phyloP scores from a whole-genome alignment of 2,888 invertebrate species.

The Apantesis nais region DNA sequence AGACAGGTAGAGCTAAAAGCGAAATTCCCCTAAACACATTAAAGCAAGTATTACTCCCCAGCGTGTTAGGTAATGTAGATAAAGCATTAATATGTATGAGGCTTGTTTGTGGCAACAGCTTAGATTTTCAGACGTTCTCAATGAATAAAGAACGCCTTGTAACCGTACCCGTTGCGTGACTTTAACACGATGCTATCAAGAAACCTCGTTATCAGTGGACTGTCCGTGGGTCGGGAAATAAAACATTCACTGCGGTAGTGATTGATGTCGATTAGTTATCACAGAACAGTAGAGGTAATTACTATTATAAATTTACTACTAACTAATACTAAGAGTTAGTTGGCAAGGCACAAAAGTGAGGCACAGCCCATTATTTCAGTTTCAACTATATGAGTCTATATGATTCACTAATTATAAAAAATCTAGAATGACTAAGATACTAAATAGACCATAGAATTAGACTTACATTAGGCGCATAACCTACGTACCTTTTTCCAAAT shows the following conservation, averaged over 20 bases:
- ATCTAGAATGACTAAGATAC: too few species aligned
- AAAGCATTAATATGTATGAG: constrained; percentile 83
- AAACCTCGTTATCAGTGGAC: constrained; percentile 67
- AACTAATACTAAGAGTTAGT: background rate
- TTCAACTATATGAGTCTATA: too few species aligned
- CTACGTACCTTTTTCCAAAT: background rate
- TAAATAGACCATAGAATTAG: background rate
- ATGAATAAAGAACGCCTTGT: constrained; percentile 72
- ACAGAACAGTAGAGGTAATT: background rate
- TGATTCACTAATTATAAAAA: too few species aligned
- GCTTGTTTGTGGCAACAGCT: constrained; percentile 74
- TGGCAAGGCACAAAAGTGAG: background rate
- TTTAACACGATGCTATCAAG: constrained; percentile 63
- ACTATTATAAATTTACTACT: background rate
- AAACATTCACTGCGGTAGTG: constrained; percentile 61
- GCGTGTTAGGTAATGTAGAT: constrained; percentile 75
- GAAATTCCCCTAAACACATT: constrained; percentile 74
- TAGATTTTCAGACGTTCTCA: constrained; percentile 73
- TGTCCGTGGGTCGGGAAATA: constrained; percentile 68
- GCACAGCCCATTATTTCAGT: background rate
- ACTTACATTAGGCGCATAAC: too few species aligned
- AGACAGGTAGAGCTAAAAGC: constrained; percentile 68
- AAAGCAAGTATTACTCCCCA: constrained; percentile 65
- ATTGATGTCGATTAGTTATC: constrained; percentile 40
- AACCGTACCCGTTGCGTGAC: constrained; percentile 62